Base-by-base conservation (phyloP, 1,140 invertebrate species). In the Planococcus citri region DNA sequence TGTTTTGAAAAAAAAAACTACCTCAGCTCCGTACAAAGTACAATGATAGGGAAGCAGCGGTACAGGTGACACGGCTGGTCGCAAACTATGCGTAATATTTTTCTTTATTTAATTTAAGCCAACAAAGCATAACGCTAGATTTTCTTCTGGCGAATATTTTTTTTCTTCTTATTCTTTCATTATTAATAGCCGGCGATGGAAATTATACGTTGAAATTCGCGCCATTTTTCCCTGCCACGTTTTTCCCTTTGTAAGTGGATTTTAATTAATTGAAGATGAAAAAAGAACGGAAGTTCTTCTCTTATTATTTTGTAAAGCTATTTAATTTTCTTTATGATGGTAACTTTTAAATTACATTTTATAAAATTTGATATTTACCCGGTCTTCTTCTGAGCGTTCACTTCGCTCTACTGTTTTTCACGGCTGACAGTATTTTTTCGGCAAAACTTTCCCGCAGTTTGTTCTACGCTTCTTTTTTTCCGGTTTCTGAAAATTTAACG, bases 321-420 rank as follows among this genome's bases (percentile, higher is more conserved):
- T 51, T 51, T 51, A 51, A 51, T 51, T 51, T 51, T 51, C 41
- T 51, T 51, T 51, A 51, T 51, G 41, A 51, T 51, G 41, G 41
- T 51, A 51, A 14, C 41, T 51, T 51, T 51, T 51, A 51, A 51
- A 51, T 51, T 51, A 51, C n/a, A n/a, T 51, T 51, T 17, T 51
- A 20, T 51, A 51, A 20, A 51, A 51, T 51, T 51, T 51, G 41
- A 51, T 51, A 51, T 51, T 51, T 51, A 51, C 12, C 41, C 41
- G 41, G 41, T 51, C 41, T 51, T 51, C 41, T 33, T 51, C 17
- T 51, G 6, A 17, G 41, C 41, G 41, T 51, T 14, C 17, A 17
- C n/a, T n/a, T 51, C 33, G 6, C 14, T 37, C 33, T 37, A 37
- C 14, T 37, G 6, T 37, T 37, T 37, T 37, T 37, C 33, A n/a